phyloP scores from a whole-genome alignment of 2,797 vertebrate genomes.

The Argya squamiceps region DNA sequence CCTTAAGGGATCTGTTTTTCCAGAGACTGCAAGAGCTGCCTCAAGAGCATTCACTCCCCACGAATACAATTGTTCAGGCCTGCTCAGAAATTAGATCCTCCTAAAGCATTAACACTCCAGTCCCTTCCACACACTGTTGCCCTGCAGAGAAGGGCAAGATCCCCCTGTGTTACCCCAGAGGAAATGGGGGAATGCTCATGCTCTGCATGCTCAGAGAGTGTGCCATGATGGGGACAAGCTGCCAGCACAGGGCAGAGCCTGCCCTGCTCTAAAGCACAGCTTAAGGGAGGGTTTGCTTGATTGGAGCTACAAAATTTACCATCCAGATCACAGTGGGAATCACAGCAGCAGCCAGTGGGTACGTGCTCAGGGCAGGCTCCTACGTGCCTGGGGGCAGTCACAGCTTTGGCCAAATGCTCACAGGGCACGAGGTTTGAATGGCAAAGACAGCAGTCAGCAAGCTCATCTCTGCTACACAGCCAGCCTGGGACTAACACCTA shows the following conservation, averaged over 20 bases:
- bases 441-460: background rate
- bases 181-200: background rate
- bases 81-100: background rate
- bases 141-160: background rate
- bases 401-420: background rate
- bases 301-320: background rate
- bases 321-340: background rate
- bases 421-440: background rate
- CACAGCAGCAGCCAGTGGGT: background rate
- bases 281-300: background rate
- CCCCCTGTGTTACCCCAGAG: background rate
- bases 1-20: background rate
- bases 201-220: background rate
- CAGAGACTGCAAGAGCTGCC: background rate
- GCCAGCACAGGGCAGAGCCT: background rate
- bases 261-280: background rate
- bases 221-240: background rate
- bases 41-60: background rate
- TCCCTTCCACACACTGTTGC: background rate
- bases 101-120: background rate
- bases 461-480: background rate
- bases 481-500: background rate
- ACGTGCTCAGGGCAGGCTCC: background rate
- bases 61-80: background rate
- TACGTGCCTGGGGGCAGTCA: background rate